A percentile compares a stretch with the other conserved stretches of the same genome.
Conservation (phyloP, 2,888 invertebrate species). For the Ormyrus labotus region DNA sequence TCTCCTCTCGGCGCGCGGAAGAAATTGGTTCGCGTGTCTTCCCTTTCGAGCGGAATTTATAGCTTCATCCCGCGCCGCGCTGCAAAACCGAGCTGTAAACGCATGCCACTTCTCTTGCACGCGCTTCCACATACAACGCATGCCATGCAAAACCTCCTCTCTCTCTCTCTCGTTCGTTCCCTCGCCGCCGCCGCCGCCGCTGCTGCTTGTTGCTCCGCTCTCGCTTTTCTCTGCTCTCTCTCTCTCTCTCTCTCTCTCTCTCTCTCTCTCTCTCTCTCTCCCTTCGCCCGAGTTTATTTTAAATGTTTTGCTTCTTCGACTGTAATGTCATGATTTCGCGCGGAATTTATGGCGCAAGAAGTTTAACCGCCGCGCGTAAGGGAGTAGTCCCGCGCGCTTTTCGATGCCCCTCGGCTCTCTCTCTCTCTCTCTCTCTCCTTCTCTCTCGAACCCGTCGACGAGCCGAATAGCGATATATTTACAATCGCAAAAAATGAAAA, state of each 20-base stretch:
- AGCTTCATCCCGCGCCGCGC: constrained; percentile 69
- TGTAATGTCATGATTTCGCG: background rate
- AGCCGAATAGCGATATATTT: no score
- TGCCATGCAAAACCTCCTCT: constrained; percentile 5
- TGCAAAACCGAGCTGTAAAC: constrained; percentile 50
- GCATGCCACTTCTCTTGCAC: constrained; percentile 39
- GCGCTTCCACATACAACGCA: constrained; percentile 25
- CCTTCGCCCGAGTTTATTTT: background rate
- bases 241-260: no score
- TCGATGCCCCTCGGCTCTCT: no score
- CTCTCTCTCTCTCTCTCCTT: no score
- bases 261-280: no score
- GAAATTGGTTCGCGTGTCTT: constrained; percentile 60
- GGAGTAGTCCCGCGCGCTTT: background rate
- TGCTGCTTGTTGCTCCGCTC: no score
- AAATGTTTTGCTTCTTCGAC: background rate
- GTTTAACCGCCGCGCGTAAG: no score
- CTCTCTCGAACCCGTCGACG: no score
- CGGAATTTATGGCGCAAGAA: no score
- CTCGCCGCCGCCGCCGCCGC: no score
- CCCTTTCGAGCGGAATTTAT: constrained; percentile 69
- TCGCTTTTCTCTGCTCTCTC: no score
- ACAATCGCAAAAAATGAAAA: no score
- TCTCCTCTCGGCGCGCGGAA: background rate
- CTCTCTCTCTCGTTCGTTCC: constrained; percentile 8